Evolutionary conservation across 1,140 invertebrate species (phyloP), one percentile per base, ranked within the genome.

Genomic region (Mamestra configurata): DNA sequence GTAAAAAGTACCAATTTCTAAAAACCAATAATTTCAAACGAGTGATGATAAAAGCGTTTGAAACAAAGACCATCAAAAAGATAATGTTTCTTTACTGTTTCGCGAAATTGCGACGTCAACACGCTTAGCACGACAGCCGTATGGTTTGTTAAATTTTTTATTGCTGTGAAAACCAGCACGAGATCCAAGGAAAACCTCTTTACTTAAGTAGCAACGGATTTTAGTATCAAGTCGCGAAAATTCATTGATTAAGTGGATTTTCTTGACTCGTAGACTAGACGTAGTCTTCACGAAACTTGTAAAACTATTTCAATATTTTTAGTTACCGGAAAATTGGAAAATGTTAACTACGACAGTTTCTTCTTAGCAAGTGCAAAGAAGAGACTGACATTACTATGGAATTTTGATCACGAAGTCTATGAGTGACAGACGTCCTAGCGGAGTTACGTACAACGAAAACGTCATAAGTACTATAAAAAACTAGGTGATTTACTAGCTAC

Each of bases 81-180:
- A 20, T 53, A 35, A 72, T 46, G 40, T 20, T 72, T 37, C 24
- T 24, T 37, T 35, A 10, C 43, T n/a, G 49, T 55, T 27, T 72
- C 20, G 10, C n/a, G 49, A 72, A 72, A 72, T 55, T 31, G 70
- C 70, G 49, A 72, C 49, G 70, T 53, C 49, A 70, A 72, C 70
- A 72, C 68, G 68, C 10, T 57, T 40, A 40, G 71, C 31, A 35
- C 18, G 51, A 57, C 51, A 59, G 8, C 6, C 37, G 49, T 59
- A 43, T 57, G 53, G 27, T 59, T 43, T 37, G 70, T 37, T 75
- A 27, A 59, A 43, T 43, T 24, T 59, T 43, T 59, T 75, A 57
- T 75, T 43, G 35, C 37, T 24, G 18, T 8, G 18, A 57, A n/a
- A 49, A 27, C 27, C 66, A 40, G 66, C 43, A 35, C 10, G 15